Evolutionary conservation across 23 tunicate genomes (phyloP), one percentile per base, ranked within the genome.

Genomic region (Corella eumyota): DNA sequence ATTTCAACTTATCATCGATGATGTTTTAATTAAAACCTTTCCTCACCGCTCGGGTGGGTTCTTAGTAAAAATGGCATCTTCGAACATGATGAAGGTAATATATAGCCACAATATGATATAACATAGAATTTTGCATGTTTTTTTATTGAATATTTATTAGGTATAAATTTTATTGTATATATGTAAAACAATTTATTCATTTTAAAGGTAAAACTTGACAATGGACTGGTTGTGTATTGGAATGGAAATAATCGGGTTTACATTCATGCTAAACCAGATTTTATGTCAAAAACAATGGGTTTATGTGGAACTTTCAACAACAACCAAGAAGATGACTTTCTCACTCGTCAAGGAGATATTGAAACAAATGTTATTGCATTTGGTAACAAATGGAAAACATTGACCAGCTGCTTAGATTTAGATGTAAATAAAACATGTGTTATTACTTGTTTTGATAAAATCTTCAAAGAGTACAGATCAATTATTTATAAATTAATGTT

Each of bases 291-390:
- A 33, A 67, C 62, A 3, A 34, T 32, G 47, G 73, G 73, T 4
- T 34, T 67, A 45, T 67, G 73, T 22, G 73, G 73, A 52, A 67
- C 73, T 40, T 67, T 67, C 45, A 67, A 67, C 62, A 54, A 67
- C 34, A 67, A 64, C 31, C 69, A 46, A 38, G 35, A 45, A 47
- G 69, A 64, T 45, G 69, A 64, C 56, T 64, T 64, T 46, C 31
- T n/a, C 56, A 64, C 56, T 6, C 28, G 31, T 27, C 69, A 64
- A 24, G 69, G 69, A 3, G 69, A 64, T 46, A 27, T 64, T 7
- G 69, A 64, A 64, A 64, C 69, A 15, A 64, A 64, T 24, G 69
- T 64, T 24, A 38, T 45, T 15, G 69, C 69, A 6, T 64, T 64
- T 45, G 69, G 69, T 22, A 64, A 64, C 57, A 64, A 64, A 64